Evolutionary conservation across 1,140 invertebrate genomes (phyloP), one percentile per base, ranked within the genome.

Genomic region (Dufourea novaeangliae): DNA sequence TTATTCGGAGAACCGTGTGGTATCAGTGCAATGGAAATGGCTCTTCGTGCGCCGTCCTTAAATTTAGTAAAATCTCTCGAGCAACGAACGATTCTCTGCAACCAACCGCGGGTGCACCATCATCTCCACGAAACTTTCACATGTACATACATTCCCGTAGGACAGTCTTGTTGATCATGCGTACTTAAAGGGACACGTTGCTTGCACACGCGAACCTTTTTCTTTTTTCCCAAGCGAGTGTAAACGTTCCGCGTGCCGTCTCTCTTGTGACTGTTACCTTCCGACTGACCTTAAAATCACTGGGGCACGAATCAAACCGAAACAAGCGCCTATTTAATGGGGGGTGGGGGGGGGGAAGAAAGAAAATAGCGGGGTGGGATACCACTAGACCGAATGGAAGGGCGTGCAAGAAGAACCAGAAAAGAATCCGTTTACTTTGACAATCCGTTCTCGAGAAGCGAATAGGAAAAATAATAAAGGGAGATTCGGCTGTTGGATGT

Each of bases 381-480:
- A 72, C 29, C 11, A 34, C 22, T 59, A 57, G 46, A 20, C 46
- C 41, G 22, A 37, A 8, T 25, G n/a, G 3, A 22, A 52, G 17
- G 6, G 61, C 27, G 37, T 22, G n/a, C n/a, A 52, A 52, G 54
- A 56, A 37, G 29, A 74, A 46, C 22, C 8, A 46, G 7, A 14
- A n/a, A 10, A 41, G 44, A 46, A 83, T 76, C 25, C 70, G 61
- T 78, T 83, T 77, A 56, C 39, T 78, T 75, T 81, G 74, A 79
- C 75, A 78, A 84, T 82, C 79, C 50, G 62, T 83, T 86, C 54
- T 80, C 68, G 25, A 69, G 64, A 46, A 57, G 17, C 20, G 37
- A 59, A 59, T 4, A 6, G 29, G 29, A 4, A 27, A 25, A 54
- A n/a, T n/a, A n/a, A n/a, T n/a, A n/a, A 8, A 27, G 7, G 27